A percentile compares a stretch with the other conserved stretches of the same genome.
These are phyloP conservation scores for Hystrix cristata DNA, from an alignment of 2,113 vertebrate genomes.

Conservation along the genomic window DNA sequence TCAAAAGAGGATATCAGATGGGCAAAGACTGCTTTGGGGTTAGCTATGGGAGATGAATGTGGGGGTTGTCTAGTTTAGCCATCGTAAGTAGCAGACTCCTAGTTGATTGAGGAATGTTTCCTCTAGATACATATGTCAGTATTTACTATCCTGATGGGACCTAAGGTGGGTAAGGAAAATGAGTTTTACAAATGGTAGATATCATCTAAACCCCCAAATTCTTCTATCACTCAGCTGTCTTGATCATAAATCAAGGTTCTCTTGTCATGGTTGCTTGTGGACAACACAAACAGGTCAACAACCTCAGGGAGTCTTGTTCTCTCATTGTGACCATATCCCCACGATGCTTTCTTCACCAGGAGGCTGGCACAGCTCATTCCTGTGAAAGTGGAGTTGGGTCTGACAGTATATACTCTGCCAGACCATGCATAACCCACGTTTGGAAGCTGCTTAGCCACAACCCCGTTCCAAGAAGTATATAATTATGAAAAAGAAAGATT, in stretches of 20 bases:
- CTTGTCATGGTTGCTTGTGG: neutral
- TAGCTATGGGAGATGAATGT: neutral
- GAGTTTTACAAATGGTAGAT: neutral
- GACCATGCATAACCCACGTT: neutral
- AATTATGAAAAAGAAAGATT: neutral
- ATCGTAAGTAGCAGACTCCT: neutral
- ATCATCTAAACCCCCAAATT: neutral
- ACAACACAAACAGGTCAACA: neutral
- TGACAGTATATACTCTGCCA: neutral
- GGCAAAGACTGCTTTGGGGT: neutral
- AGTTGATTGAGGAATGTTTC: neutral
- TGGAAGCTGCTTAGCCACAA: neutral
- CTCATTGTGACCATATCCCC: neutral
- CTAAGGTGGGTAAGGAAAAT: neutral
- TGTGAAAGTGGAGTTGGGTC: neutral
- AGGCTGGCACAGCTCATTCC: neutral
- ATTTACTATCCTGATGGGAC: neutral
- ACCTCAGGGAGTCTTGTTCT: neutral
- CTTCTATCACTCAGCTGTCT: neutral
- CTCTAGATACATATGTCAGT: neutral
- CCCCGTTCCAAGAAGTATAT: neutral
- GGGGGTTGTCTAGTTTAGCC: neutral
- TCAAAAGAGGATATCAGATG: neutral
- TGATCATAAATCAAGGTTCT: neutral
- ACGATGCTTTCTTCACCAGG: neutral